phyloP scores from a whole-genome alignment of 2,888 invertebrate genomes.

The Ectemnius lituratus region DNA sequence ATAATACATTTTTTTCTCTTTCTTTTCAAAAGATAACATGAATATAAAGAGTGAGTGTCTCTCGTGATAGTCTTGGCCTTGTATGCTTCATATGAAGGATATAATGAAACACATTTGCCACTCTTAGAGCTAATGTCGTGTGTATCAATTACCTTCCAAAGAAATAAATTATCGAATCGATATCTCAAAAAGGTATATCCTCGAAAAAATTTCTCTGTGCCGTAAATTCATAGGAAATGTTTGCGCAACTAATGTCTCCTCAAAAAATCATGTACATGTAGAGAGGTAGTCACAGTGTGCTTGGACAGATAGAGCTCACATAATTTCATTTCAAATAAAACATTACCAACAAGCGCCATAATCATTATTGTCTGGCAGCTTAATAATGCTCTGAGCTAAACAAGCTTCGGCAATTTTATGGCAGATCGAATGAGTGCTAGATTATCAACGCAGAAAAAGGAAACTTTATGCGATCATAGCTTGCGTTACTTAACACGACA shows the following conservation, averaged over 20 bases:
- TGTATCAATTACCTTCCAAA: conserved; percentile 3
- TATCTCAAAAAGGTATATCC: neutral
- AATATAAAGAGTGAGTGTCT: conserved; percentile 36
- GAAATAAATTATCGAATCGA: conserved; percentile 11
- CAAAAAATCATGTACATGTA: conserved; percentile 10
- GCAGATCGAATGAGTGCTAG: conserved; percentile 10
- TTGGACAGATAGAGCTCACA: conserved; percentile 18
- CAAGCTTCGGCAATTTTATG: conserved; percentile 29
- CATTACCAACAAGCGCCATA: conserved; percentile 22
- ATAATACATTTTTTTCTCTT: conserved; percentile 27
- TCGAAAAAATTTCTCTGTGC: conserved; percentile 4
- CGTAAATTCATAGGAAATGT: conserved; percentile 2
- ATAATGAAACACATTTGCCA: conserved; percentile 17
- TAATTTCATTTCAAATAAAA: conserved; percentile 19
- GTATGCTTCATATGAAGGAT: conserved; percentile 22
- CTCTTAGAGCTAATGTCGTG: conserved; percentile 1
- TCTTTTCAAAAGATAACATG: conserved; percentile 24
- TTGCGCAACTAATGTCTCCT: neutral
- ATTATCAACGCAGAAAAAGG: conserved; percentile 4
- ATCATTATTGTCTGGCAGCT: conserved; percentile 63
- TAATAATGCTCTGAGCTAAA: conserved; percentile 31
- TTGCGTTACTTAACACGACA: conserved; percentile 16
- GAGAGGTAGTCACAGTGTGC: conserved; percentile 27
- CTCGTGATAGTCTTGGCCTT: conserved; percentile 23
- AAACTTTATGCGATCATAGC: conserved; percentile 12